Evolutionary conservation across 2,888 invertebrate species (phyloP), one percentile per base, ranked within the genome.

Genomic region (Macaria notata): DNA sequence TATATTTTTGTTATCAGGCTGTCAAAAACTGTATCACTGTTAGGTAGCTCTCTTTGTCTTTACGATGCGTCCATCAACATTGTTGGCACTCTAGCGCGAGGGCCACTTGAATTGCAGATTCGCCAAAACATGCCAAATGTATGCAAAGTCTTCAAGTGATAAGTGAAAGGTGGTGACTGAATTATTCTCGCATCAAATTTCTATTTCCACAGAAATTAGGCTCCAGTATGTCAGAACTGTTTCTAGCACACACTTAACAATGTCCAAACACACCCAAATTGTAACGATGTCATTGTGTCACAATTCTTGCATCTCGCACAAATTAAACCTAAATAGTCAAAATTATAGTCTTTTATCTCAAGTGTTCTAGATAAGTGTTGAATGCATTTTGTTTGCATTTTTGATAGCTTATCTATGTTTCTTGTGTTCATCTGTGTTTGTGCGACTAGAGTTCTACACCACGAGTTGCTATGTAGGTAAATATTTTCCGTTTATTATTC

Each of bases 381-480:
- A 68, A 60, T 73, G 75, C 73, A 72, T 72, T 70, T 63, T 63
- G 70, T 72, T 78, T 73, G 70, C 70, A 69, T 75, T 55, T 67
- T 50, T 65, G 74, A 72, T 78, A 77, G 36, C 69, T 63, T 78
- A 79, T 79, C 79, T 62, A 19, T 39, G 47, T 66, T 61, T 66
- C 55, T 59, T 49, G 53, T 61, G 52, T 57, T 45, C 53, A 46
- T 67, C 65, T 65, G 65, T 68, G 56, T 60, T 44, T 69, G 49
- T 7, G 33, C 4, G 33, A 36, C 33, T 7, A 7, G 33, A 36
- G 1, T 36, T 4, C 7, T 36, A 36, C 33, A 6, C 33, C 33
- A 1, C 7, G 33, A 36, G 33, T 36, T 2, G 33, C 33, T 7
- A 36, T 36, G 19, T 19, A 36, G 5, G 5, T 36, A 36, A 1